Conservation (phyloP, 2,113 vertebrate genomes). For the Diadophis punctatus region DNA sequence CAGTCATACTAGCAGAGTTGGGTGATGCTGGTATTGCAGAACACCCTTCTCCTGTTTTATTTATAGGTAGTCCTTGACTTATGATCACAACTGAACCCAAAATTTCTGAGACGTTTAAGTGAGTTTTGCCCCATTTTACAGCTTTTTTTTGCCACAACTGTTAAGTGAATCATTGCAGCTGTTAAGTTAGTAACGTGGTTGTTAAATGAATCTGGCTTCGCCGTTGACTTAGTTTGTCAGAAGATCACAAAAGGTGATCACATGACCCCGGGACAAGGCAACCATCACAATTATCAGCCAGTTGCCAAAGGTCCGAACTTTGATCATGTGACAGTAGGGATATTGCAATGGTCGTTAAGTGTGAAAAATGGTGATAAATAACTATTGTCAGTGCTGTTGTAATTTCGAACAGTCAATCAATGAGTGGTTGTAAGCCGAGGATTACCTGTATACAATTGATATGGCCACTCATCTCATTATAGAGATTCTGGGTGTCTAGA, state of each 20-base stretch:
- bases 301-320: neutral
- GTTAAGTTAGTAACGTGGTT: neutral
- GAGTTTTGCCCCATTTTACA: neutral
- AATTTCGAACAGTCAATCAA: neutral
- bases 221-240: neutral
- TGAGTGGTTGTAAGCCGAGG: neutral
- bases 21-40: neutral
- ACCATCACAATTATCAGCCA: neutral
- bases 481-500: neutral
- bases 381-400: neutral
- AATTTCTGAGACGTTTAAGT: neutral
- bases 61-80: neutral
- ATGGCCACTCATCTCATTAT: neutral
- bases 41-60: neutral
- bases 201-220: neutral
- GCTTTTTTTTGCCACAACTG: neutral
- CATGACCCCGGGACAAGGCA: accelerated
- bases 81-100: neutral
- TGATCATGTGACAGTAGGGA: neutral
- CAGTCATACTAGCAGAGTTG: neutral
- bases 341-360: neutral
- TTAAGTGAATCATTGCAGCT: neutral
- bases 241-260: neutral
- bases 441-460: neutral
- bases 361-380: neutral